Base-by-base conservation (phyloP, 2,797 vertebrate species). In the Lemur catta region DNA sequence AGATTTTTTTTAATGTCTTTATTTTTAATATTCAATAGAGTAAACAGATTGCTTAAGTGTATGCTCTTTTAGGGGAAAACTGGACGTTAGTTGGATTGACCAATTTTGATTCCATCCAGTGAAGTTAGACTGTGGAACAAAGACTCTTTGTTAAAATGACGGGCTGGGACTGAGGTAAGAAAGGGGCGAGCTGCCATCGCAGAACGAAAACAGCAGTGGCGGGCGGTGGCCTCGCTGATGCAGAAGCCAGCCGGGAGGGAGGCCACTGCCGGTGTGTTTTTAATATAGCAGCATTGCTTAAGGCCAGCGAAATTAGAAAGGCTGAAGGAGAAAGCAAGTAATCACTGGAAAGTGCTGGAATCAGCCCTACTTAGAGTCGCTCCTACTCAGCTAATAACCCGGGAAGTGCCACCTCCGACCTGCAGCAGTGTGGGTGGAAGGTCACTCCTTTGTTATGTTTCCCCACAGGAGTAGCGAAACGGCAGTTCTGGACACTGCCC, bases 321-420 rank as follows among this genome's bases (percentile, higher is more conserved):
- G 55, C 61, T 88, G 18, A 59, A 84, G 74, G 14, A 89, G 93
- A 89, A 93, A 98, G 20, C 33, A 92, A 97, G 76, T 95, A 96
- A 97, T 97, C 93, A 65, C 93, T 63, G 50, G 78, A 98, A 96
- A 98, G 93, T 97, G 97, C 97, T 90, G 97, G 86, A 93, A 95
- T 98, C 98, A 98, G 97, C 98, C 95, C 91, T 98, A 82, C 96
- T 96, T 82, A 93, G 93, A 95, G 96, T 78, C 95, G 97, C 97
- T 98, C 98, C 97, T 97, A 92, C 97, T 65, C 63, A 82, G 72
- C 88, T 98, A 97, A 97, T 98, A 97, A 98, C 91, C 75, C 22
- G 91, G 97, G 94, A 89, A 96, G 96, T 91, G 93, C 85, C 50
- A 57, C 2, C 1, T 33, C 38, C 8, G 67, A 43, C 46, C 20